A percentile compares a stretch with the other conserved stretches of the same genome.
These are phyloP conservation scores for Tetraneura akinire DNA, from an alignment of 1,140 invertebrate species.

Conservation along the genomic window DNA sequence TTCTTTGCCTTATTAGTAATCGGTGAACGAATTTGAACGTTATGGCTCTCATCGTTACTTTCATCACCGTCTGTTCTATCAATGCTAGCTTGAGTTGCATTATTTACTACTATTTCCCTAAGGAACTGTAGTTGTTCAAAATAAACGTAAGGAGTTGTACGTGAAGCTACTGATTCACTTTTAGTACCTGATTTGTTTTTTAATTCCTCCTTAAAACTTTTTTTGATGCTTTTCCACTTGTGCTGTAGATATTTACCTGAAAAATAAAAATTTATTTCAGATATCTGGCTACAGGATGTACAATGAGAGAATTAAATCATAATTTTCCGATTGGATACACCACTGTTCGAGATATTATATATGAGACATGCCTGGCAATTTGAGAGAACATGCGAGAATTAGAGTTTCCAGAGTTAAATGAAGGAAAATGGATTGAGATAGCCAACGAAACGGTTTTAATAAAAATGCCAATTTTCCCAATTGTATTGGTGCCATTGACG, in stretches of 20 bases:
- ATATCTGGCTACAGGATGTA: conserved; percentile 54
- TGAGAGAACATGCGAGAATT: conserved; percentile 51
- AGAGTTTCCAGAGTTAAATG: conserved; percentile 7
- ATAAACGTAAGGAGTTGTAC: conserved; percentile 16
- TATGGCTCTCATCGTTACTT: not conserved
- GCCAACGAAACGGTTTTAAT: conserved; percentile 43
- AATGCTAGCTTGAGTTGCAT: conserved; percentile 22
- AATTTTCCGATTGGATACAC: conserved; percentile 29
- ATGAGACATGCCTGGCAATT: conserved; percentile 56
- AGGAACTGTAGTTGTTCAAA: conserved; percentile 2
- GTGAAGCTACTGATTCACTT: conserved; percentile 12
- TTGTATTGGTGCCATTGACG: too few species aligned
- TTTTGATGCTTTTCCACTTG: conserved; percentile 2
- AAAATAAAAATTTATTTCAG: conserved; percentile 47
- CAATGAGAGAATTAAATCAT: conserved; percentile 53
- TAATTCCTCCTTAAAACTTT: conserved; percentile 16
- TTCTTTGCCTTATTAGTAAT: not conserved
- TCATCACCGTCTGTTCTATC: not conserved
- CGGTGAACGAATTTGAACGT: conserved; percentile 10
- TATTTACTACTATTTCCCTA: conserved; percentile 6
- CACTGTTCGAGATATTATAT: conserved; percentile 54
- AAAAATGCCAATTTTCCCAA: conserved; percentile 26
- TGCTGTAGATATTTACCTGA: conserved; percentile 13
- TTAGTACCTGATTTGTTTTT: conserved; percentile 1
- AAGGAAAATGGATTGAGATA: conserved; percentile 54